Percentiles rank a stretch among this genome's conserved stretches.
Evolutionary conservation across 1,140 invertebrate genomes (phyloP).

Genomic region (Nixonia krombeini): DNA sequence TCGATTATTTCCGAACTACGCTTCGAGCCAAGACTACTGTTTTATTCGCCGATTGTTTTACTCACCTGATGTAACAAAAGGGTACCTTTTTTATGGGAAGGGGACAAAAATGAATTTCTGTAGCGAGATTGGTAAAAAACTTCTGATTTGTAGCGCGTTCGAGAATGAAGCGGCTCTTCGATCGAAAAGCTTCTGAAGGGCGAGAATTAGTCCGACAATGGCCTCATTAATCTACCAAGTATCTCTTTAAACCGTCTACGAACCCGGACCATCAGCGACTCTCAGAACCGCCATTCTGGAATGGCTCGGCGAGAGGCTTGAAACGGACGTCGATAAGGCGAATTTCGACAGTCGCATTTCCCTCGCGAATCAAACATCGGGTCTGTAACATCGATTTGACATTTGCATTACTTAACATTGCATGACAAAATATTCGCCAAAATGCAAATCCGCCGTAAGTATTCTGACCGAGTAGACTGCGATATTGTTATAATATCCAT

Average conservation of each 20-base stretch:
- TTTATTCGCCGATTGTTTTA: too few relatives aligned
- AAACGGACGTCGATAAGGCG: too few relatives aligned
- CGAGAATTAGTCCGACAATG: constrained; percentile 64
- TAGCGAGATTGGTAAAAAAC: background rate
- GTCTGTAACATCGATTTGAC: constrained; percentile 38
- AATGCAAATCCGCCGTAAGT: constrained; percentile 48
- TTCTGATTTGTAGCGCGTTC: background rate
- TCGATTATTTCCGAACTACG: background rate
- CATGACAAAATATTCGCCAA: constrained; percentile 51
- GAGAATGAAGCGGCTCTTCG: too few relatives aligned
- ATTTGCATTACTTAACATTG: constrained; percentile 49
- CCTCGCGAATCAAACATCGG: constrained; percentile 23
- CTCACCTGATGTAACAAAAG: too few relatives aligned
- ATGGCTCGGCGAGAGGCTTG: constrained; percentile 2
- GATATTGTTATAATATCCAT: constrained; percentile 52
- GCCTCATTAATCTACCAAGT: constrained; percentile 62
- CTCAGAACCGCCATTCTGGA: too few relatives aligned
- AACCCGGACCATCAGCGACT: constrained; percentile 44
- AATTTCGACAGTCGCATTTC: background rate
- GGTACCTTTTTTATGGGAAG: too few relatives aligned
- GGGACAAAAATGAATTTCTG: too few relatives aligned
- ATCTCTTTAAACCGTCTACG: constrained; percentile 62
- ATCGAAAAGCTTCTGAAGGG: too few relatives aligned
- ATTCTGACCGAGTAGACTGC: constrained; percentile 42
- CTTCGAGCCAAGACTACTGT: too few relatives aligned